Conservation (phyloP, 2,888 invertebrate species). For the Drosophila meridionalis region DNA sequence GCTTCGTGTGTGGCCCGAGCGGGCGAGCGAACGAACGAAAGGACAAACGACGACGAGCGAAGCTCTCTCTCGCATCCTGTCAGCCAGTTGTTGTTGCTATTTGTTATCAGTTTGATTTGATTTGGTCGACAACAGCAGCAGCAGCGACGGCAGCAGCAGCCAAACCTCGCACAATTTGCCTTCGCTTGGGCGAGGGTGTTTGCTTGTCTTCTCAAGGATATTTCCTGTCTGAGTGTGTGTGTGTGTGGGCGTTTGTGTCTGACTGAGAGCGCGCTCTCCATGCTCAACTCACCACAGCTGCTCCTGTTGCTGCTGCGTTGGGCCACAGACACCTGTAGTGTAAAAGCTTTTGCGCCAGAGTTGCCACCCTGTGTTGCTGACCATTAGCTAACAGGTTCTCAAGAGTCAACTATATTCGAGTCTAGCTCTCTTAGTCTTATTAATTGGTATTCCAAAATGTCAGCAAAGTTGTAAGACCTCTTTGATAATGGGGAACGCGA, state of each 20-base stretch:
- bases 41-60: neutral
- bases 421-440: neutral
- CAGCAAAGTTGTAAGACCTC: too few species aligned
- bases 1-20: slow-evolving; percentile 23
- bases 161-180: slow-evolving; percentile 72
- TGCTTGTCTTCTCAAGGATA: slow-evolving; percentile 57
- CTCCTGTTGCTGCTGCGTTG: slow-evolving; percentile 42
- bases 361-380: slow-evolving; percentile 32
- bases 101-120: slow-evolving; percentile 79
- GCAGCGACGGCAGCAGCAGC: slow-evolving; percentile 19
- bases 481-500: too few species aligned
- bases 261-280: slow-evolving; percentile 12
- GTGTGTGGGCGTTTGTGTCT: slow-evolving; percentile 9
- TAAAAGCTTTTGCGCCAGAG: slow-evolving; percentile 33
- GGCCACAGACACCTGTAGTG: slow-evolving; percentile 61
- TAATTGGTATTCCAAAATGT: too few species aligned
- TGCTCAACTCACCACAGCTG: slow-evolving; percentile 41
- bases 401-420: neutral
- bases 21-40: slow-evolving; percentile 5
- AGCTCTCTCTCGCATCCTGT: slow-evolving; percentile 42
- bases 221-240: slow-evolving; percentile 3
- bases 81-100: slow-evolving; percentile 29
- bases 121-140: slow-evolving; percentile 47
- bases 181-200: slow-evolving; percentile 61
- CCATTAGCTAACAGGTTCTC: slow-evolving; percentile 1